These are phyloP conservation scores for Antitype chi DNA, from an alignment of 2,888 invertebrate species.

Conservation along the genomic window DNA sequence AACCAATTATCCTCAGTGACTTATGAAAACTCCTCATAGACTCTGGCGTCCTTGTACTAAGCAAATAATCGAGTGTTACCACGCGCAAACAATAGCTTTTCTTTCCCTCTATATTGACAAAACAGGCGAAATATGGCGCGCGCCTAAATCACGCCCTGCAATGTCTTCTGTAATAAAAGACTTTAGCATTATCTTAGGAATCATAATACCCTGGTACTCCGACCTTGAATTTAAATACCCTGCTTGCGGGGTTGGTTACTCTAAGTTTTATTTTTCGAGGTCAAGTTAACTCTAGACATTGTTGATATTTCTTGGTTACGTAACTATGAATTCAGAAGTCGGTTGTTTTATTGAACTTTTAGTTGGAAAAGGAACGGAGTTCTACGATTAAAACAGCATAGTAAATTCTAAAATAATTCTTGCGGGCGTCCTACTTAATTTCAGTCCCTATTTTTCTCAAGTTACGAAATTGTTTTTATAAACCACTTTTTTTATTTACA, in stretches of 20 bases:
- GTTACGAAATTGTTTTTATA: background rate
- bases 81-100: constrained; percentile 54
- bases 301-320: constrained; percentile 24
- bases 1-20: constrained; percentile 40
- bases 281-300: constrained; percentile 35
- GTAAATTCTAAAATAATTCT: constrained; percentile 5
- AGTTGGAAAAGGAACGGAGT: background rate
- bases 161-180: constrained; percentile 56
- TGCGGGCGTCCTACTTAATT: background rate
- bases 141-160: constrained; percentile 43
- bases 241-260: constrained; percentile 28
- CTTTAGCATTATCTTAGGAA: constrained; percentile 57
- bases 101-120: constrained; percentile 52
- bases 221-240: constrained; percentile 55
- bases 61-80: constrained; percentile 53
- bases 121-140: constrained; percentile 48
- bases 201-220: constrained; percentile 47
- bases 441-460: background rate
- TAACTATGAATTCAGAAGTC: constrained; percentile 25
- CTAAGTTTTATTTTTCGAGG: constrained; percentile 43
- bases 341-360: constrained; percentile 8
- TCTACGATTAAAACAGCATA: constrained; percentile 10
- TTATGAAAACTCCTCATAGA: constrained; percentile 46
- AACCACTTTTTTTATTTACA: constrained; percentile 5
- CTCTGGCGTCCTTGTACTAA: constrained; percentile 55